These are phyloP conservation scores for Scaeva pyrastri DNA, from an alignment of 2,888 invertebrate species.

Conservation along the genomic window DNA sequence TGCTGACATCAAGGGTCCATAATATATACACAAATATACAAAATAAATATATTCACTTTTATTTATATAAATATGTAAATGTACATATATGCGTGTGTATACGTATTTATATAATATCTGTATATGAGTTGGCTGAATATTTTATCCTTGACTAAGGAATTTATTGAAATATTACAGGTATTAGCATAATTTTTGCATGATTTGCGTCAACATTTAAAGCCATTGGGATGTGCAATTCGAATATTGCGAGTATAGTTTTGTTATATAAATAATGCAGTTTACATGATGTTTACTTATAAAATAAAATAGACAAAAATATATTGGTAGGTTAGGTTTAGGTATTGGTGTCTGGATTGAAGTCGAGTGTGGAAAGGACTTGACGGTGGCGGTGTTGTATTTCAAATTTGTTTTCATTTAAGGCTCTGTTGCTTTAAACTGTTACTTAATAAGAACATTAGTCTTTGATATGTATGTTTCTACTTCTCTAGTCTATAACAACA, in stretches of 20 bases:
- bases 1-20: constrained; percentile 50
- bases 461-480: too few relatives aligned
- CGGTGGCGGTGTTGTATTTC: too few relatives aligned
- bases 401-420: too few relatives aligned
- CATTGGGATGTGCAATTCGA: constrained; percentile 23
- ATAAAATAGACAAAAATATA: constrained; percentile 14
- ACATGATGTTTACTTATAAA: constrained; percentile 1
- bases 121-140: constrained; percentile 30
- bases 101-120: background rate
- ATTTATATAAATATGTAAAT: too few relatives aligned
- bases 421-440: too few relatives aligned
- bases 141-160: constrained; percentile 39
- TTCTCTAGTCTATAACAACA: too few relatives aligned
- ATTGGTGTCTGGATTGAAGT: background rate
- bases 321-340: background rate
- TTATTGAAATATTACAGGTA: constrained; percentile 68
- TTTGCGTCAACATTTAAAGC: constrained; percentile 35
- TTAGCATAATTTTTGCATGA: constrained; percentile 71
- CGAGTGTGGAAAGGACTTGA: too few relatives aligned
- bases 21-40: constrained; percentile 11
- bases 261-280: constrained; percentile 13
- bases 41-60: background rate
- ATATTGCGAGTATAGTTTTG: background rate
- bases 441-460: too few relatives aligned
- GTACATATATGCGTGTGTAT: background rate